A percentile compares a stretch with the other conserved stretches of the same genome.
Conservation (phyloP, 2,888 invertebrate genomes). For the Tinea semifulvella region DNA sequence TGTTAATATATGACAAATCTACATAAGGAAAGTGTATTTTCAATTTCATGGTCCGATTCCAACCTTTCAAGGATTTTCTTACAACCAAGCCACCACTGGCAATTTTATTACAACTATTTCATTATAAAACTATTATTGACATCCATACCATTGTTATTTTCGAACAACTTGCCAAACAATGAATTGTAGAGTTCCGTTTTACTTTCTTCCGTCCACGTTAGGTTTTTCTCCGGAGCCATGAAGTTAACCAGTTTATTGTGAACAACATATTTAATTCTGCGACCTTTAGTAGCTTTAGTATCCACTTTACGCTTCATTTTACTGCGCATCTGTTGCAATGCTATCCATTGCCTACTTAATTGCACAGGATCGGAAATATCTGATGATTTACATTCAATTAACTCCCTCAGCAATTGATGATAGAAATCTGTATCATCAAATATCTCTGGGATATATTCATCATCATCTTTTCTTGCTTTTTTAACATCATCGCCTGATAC, state of each 20-base stretch:
- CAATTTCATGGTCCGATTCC: too few relatives aligned
- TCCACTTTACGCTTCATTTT: slow-evolving; percentile 95
- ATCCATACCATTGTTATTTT: slow-evolving; percentile 41
- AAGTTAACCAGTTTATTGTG: slow-evolving; percentile 89
- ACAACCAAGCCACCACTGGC: too few relatives aligned
- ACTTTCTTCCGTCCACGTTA: slow-evolving; percentile 79
- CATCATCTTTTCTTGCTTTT: slow-evolving; percentile 46
- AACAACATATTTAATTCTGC: slow-evolving; percentile 87
- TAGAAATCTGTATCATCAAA: slow-evolving; percentile 99
- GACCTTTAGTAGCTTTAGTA: slow-evolving; percentile 92
- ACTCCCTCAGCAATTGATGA: slow-evolving; percentile 88
- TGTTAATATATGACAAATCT: too few relatives aligned
- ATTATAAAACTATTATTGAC: slow-evolving; percentile 33
- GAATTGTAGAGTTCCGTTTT: slow-evolving; percentile 84
- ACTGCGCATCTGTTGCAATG: slow-evolving; percentile 88
- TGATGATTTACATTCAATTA: slow-evolving; percentile 91
- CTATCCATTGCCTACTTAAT: slow-evolving; percentile 89
- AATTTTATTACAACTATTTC: too few relatives aligned
- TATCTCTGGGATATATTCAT: slow-evolving; percentile 80
- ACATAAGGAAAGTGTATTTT: too few relatives aligned
- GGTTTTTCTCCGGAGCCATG: slow-evolving; percentile 82
- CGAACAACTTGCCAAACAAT: slow-evolving; percentile 75
- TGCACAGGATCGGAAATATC: slow-evolving; percentile 86
- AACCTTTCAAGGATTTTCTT: too few relatives aligned
- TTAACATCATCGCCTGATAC: slow-evolving; percentile 26